Base-by-base conservation (phyloP, 2,113 vertebrate species). In the Axis porcinus region DNA sequence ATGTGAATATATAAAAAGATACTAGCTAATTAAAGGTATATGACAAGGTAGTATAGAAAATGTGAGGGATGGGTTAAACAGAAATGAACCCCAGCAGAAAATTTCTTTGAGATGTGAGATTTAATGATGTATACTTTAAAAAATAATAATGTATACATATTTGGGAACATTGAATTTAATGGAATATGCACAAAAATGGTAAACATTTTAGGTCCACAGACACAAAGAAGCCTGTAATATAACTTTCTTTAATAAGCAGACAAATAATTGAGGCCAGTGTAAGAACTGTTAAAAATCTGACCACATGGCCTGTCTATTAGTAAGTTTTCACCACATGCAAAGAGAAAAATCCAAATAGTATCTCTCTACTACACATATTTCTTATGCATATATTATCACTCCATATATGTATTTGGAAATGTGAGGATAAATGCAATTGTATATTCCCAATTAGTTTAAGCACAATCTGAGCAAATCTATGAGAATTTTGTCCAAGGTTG, bases 1-100 rank as follows among this genome's bases (percentile, higher is more conserved):
- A 96, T 94, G 62, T 88, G 97, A 97, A 97, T 98, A 79, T 89
- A 95, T 97, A 97, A 98, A 97, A 98, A 96, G 92, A 95, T 89
- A 96, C 55, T 70, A 87, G 88, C 87, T 97, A 98, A 97, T 98
- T 97, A 97, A 94, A 97, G 94, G 78, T 85, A 57, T 86, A 96
- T 86, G 87, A 96, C 82, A 93, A 89, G 82, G 92, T 83, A 92
- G 52, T 64, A 86, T 10, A 85, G 67, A 82, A 97, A 92, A 96
- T 70, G 55, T 64, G 89, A 97, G 81, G 52, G 19, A 79, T 14
- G 30, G 28, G 21, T 90, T 36, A 94, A 93, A 90, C 21, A 70
- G 74, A 93, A 91, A 81, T 76, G 30, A 36, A 74, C 78, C 52
- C 89, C 43, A 89, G 90, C 84, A 92, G 23, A 90, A 93, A 96